phyloP scores from a whole-genome alignment of 2,888 invertebrate species.

The Phaonia tiefii region DNA sequence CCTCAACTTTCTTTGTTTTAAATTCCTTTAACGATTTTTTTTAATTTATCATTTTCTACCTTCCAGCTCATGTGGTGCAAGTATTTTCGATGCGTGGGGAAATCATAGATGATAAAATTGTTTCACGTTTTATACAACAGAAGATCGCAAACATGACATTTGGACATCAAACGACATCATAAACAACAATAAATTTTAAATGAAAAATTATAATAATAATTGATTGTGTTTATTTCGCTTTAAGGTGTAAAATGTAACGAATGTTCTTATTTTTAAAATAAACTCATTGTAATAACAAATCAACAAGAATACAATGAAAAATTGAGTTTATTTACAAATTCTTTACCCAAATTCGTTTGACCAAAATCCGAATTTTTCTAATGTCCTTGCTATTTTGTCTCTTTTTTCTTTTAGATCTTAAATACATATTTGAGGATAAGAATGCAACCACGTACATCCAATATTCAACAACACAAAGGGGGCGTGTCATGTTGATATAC shows the following conservation, averaged over 20 bases:
- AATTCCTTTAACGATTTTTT: no score
- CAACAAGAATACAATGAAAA: not conserved
- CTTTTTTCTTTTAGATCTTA: conserved; percentile 71
- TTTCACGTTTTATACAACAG: conserved; percentile 74
- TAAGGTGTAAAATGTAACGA: conserved; percentile 9
- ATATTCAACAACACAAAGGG: conserved; percentile 80
- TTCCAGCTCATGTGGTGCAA: conserved; percentile 78
- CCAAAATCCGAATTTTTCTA: not conserved
- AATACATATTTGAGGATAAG: conserved; percentile 76
- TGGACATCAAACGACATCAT: conserved; percentile 32
- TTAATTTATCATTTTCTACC: conserved; percentile 50
- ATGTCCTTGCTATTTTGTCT: not conserved
- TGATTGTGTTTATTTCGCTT: not conserved
- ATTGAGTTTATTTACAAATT: conserved; percentile 11
- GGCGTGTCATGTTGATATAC: conserved; percentile 79
- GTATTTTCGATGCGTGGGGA: conserved; percentile 77
- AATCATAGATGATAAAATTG: conserved; percentile 70
- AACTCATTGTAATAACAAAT: not conserved
- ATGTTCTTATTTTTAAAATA: not conserved
- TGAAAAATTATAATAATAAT: not conserved
- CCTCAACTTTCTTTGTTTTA: no score
- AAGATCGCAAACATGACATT: conserved; percentile 73
- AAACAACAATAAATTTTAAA: conserved; percentile 35
- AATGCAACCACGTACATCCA: conserved; percentile 76
- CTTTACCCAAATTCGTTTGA: no score